Evolutionary conservation across 2,888 invertebrate genomes (phyloP), one percentile per base, ranked within the genome.

Genomic region (Salpingus planirostris): DNA sequence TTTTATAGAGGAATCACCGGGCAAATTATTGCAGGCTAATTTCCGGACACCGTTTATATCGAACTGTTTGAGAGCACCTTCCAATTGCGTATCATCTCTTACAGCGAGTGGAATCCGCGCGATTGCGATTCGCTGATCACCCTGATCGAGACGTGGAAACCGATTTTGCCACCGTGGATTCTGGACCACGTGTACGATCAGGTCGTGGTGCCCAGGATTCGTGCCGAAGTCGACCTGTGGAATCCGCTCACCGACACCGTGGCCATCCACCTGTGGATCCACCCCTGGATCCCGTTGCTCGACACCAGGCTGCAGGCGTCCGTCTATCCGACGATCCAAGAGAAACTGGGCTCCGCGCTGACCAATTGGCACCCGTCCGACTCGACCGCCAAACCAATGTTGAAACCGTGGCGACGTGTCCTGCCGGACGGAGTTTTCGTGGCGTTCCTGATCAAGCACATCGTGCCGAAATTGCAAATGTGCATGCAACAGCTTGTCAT

Each of bases 301-400:
- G 62, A 65, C 49, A 41, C 53, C 2, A 48, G 51, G 38, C 46
- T 65, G 10, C 59, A 63, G 40, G 34, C 48, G 1, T 65, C 68
- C 1, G 78, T 93, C 18, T 95, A 91, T 68, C 89, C 91, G 1
- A 78, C 86, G 24, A 91, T 99, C 49, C 76, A 96, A 24, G 83
- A 92, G 29, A 96, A 96, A 57, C 69, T 98, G 28, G 85, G 88
- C 15, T 74, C 75, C 21, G 96, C 96, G 7, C 70, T 98, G 40
- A 73, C 76, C n/a, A 83, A 82, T 31, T 98, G 97, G 97, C 87
- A 92, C 67, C 95, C 96, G 0, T 87, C 87, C 0, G 97, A 97
- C 68, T 73, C 78, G 21, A 96, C 96, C 0, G 97, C 96, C 0
- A 78, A 88, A 44, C 74, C 87, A 13, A 89, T 97, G 71, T 71